These are phyloP conservation scores for Axea sp. DNA, from an alignment of 2,888 invertebrate species.

Conservation along the genomic window DNA sequence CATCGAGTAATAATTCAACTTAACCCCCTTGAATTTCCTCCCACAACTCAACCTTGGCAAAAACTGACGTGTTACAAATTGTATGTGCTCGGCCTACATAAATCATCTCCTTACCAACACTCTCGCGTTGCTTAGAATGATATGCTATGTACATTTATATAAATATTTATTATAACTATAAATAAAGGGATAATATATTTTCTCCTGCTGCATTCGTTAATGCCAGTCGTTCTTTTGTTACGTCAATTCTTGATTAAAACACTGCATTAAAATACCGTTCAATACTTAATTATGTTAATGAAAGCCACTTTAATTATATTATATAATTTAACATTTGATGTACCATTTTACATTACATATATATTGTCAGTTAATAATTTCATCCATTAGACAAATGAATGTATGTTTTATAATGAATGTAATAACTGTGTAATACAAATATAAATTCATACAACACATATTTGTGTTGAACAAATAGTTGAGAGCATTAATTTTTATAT, in stretches of 20 bases:
- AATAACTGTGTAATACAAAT: too few species aligned
- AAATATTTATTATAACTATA: slow-evolving; percentile 42
- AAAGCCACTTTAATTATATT: too few species aligned
- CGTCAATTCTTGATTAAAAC: slow-evolving; percentile 9
- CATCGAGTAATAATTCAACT: slow-evolving; percentile 72
- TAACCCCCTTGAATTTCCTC: slow-evolving; percentile 63
- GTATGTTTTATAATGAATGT: too few species aligned
- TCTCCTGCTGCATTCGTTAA: background rate
- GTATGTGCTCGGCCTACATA: slow-evolving; percentile 72
- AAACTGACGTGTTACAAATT: slow-evolving; percentile 77
- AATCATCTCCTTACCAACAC: slow-evolving; percentile 68
- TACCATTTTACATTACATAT: too few species aligned
- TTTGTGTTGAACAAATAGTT: too few species aligned
- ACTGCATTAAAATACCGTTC: background rate
- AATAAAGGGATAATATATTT: slow-evolving; percentile 8
- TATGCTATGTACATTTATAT: slow-evolving; percentile 36
- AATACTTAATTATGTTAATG: background rate
- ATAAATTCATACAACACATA: too few species aligned
- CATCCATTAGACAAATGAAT: too few species aligned
- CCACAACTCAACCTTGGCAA: slow-evolving; percentile 65
- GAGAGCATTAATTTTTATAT: too few species aligned
- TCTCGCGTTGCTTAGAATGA: slow-evolving; percentile 25
- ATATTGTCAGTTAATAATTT: too few species aligned
- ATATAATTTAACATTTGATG: too few species aligned
- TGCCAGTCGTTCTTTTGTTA: background rate